These are phyloP conservation scores for Machaerirhynchus nigripectus DNA, from an alignment of 2,113 vertebrate genomes.

Conservation along the genomic window DNA sequence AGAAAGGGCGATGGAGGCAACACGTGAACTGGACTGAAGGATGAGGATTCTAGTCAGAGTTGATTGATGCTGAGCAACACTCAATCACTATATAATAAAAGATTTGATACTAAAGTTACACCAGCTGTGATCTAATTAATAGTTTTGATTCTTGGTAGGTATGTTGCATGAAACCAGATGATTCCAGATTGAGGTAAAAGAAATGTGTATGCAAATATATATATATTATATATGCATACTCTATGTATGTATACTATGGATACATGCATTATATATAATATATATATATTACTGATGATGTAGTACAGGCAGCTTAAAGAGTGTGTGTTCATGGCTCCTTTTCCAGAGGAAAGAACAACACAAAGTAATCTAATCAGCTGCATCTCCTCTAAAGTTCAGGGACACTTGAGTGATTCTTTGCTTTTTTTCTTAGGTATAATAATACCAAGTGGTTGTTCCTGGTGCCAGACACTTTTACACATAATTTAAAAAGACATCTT, in stretches of 20 bases:
- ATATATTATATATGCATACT: not conserved
- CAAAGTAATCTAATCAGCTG: not conserved
- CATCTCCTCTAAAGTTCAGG: slow-evolving; percentile 42
- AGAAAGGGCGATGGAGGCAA: not conserved
- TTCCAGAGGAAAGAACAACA: slow-evolving; percentile 8
- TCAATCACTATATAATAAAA: not conserved
- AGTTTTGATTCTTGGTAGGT: slow-evolving; percentile 16
- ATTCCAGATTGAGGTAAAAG: slow-evolving; percentile 33
- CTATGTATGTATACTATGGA: not conserved
- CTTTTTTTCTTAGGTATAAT: slow-evolving; percentile 18
- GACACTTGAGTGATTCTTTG: slow-evolving; percentile 15
- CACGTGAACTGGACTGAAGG: not conserved
- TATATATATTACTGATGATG: slow-evolving; percentile 35
- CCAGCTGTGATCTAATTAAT: slow-evolving; percentile 47
- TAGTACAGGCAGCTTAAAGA: slow-evolving; percentile 1
- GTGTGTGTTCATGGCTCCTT: not conserved
- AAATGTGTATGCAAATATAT: not conserved
- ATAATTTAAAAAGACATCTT: slow-evolving; percentile 36
- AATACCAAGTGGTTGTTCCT: slow-evolving; percentile 42
- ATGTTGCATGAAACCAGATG: slow-evolving; percentile 36
- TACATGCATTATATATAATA: not conserved
- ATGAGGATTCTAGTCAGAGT: not conserved
- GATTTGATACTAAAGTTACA: slow-evolving; percentile 35
- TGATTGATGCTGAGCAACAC: not conserved
- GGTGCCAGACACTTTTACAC: slow-evolving; percentile 64